A percentile compares a stretch with the other conserved stretches of the same genome.
Evolutionary conservation across 2,888 invertebrate species (phyloP).

Genomic region (Syrista parreyssii): DNA sequence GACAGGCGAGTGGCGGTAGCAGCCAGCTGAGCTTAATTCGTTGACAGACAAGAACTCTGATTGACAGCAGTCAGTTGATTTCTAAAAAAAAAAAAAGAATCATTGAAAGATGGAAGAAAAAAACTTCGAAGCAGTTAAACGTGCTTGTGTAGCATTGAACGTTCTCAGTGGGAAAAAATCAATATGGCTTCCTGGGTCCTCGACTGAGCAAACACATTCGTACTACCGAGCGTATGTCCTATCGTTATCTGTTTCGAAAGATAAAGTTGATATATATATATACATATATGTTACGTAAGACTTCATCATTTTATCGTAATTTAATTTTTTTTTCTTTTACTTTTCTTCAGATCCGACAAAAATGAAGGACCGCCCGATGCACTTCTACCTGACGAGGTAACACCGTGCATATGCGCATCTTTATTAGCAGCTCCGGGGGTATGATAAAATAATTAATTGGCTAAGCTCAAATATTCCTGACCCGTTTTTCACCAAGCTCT

Average conservation of each 20-base stretch:
- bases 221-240: neutral
- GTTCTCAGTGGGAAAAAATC: neutral
- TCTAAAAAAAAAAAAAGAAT: neutral
- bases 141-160: neutral
- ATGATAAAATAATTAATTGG: neutral
- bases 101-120: neutral
- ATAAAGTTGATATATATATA: too few species aligned
- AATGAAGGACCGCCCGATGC: conserved; percentile 41
- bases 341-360: conserved; percentile 44
- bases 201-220: neutral
- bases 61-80: neutral
- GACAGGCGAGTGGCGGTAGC: neutral
- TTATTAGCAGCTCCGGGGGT: neutral
- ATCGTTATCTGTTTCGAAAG: neutral
- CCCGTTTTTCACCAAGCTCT: neutral
- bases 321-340: conserved; percentile 7
- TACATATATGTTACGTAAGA: too few species aligned
- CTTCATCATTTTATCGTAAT: neutral
- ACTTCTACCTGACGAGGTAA: conserved; percentile 38
- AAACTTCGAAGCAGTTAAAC: neutral
- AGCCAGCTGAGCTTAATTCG: neutral
- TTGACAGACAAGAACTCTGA: neutral
- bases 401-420: neutral
- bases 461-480: neutral
- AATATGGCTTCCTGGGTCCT: neutral